phyloP scores from a whole-genome alignment of 1,140 invertebrate genomes.

The Grapholita molesta region DNA sequence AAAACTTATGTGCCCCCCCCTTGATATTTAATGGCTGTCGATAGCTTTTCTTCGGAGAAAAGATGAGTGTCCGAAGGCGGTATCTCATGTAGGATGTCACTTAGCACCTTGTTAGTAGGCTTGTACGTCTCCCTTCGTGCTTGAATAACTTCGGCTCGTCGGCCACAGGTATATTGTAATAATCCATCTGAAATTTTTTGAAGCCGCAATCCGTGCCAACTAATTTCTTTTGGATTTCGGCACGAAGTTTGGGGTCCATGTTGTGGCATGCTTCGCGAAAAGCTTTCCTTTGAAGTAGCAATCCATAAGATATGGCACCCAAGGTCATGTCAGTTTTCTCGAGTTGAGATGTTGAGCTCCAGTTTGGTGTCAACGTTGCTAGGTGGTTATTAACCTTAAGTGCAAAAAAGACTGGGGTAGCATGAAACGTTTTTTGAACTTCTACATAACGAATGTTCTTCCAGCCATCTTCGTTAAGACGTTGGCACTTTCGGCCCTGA shows the following conservation, averaged over 20 bases:
- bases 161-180: slow-evolving; percentile 21
- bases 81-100: background rate
- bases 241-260: background rate
- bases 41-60: background rate
- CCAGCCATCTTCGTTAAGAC: background rate
- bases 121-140: background rate
- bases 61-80: slow-evolving; percentile 5
- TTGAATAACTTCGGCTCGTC: slow-evolving; percentile 20
- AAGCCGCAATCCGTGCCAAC: background rate
- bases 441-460: background rate
- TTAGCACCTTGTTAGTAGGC: background rate
- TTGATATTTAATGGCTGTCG: background rate
- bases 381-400: background rate
- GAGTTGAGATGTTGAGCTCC: background rate
- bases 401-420: background rate
- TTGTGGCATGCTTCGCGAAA: background rate
- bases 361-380: background rate
- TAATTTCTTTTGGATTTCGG: background rate
- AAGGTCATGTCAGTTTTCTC: background rate
- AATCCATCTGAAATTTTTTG: slow-evolving; percentile 9
- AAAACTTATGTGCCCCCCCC: slow-evolving; percentile 6
- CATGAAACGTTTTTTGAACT: background rate
- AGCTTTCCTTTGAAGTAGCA: background rate
- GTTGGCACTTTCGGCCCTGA: background rate
- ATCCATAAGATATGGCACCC: background rate